Conservation (phyloP, 2,888 invertebrate species). For the Geophilus truncorum region DNA sequence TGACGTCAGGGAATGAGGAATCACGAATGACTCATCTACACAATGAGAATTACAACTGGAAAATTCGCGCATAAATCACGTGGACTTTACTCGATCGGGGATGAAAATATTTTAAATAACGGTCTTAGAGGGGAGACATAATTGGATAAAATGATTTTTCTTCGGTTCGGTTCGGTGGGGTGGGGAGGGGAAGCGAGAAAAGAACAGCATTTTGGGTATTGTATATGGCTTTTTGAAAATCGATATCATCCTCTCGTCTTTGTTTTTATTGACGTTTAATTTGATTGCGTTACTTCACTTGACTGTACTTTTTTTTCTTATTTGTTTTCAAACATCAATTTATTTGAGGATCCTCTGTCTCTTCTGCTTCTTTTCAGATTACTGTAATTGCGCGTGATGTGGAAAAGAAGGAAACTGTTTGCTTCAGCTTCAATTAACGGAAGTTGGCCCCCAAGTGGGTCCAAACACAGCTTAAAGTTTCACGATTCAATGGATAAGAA, state of each 20-base stretch:
- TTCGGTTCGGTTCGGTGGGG: too few species aligned
- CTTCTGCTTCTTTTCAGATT: constrained; percentile 20
- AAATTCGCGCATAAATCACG: neutral
- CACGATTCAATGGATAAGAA: constrained; percentile 3
- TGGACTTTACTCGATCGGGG: neutral
- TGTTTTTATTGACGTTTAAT: neutral
- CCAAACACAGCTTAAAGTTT: constrained; percentile 13
- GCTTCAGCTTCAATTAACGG: constrained; percentile 22
- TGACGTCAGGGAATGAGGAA: constrained; percentile 27
- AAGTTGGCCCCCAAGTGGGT: constrained; percentile 18
- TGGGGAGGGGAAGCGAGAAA: too few species aligned
- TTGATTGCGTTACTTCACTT: neutral
- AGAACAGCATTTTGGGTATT: too few species aligned
- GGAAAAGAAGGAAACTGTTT: constrained; percentile 20
- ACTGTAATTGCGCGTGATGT: constrained; percentile 12
- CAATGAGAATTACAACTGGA: constrained; percentile 15
- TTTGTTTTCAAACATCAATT: neutral
- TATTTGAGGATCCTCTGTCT: neutral
- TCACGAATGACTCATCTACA: constrained; percentile 12
- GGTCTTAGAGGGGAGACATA: neutral
- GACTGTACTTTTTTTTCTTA: neutral
- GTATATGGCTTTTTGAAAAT: neutral
- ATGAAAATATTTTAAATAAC: neutral
- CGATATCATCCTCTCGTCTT: too few species aligned
- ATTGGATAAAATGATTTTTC: neutral